Evolutionary conservation across 2,888 invertebrate genomes (phyloP).

Genomic region (Sabatieria punctata): DNA sequence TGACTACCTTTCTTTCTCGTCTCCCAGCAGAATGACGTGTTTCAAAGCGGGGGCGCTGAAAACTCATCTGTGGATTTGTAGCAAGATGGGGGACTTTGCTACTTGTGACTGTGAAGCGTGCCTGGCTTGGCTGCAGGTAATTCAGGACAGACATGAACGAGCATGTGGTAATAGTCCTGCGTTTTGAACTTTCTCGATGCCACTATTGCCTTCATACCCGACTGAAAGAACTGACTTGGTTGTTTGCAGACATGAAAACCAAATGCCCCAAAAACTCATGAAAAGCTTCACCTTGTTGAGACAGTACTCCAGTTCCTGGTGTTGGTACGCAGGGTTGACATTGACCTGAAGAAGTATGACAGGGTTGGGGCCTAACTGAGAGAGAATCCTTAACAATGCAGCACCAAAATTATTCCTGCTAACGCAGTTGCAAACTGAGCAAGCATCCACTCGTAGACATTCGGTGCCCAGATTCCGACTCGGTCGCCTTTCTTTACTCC

Average conservation of each 20-base stretch:
- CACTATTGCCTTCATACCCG: slow-evolving; percentile 49
- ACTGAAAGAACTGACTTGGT: slow-evolving; percentile 21
- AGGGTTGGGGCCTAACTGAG: too few species aligned
- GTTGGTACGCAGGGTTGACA: slow-evolving; percentile 55
- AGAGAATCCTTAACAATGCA: too few species aligned
- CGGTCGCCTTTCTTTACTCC: slow-evolving; percentile 55
- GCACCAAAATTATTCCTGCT: slow-evolving; percentile 51
- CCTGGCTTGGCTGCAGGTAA: slow-evolving; percentile 36
- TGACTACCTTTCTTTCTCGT: not conserved
- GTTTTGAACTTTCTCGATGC: slow-evolving; percentile 46
- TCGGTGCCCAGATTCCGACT: slow-evolving; percentile 62
- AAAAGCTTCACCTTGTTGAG: slow-evolving; percentile 48
- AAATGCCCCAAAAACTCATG: too few species aligned
- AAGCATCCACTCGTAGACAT: slow-evolving; percentile 56
- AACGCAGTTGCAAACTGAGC: slow-evolving; percentile 52
- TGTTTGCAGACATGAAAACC: slow-evolving; percentile 1
- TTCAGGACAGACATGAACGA: slow-evolving; percentile 46
- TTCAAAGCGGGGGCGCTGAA: slow-evolving; percentile 32
- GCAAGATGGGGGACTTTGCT: not conserved
- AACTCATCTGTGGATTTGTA: slow-evolving; percentile 7
- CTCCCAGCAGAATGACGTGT: slow-evolving; percentile 42
- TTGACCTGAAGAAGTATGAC: slow-evolving; percentile 51
- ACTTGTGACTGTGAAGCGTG: slow-evolving; percentile 32
- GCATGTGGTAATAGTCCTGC: slow-evolving; percentile 49
- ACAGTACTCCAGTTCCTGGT: slow-evolving; percentile 51